Percentiles rank a stretch among this genome's conserved stretches.
Evolutionary conservation across 1,140 invertebrate species (phyloP).

Genomic region (Campoletis sonorensis): DNA sequence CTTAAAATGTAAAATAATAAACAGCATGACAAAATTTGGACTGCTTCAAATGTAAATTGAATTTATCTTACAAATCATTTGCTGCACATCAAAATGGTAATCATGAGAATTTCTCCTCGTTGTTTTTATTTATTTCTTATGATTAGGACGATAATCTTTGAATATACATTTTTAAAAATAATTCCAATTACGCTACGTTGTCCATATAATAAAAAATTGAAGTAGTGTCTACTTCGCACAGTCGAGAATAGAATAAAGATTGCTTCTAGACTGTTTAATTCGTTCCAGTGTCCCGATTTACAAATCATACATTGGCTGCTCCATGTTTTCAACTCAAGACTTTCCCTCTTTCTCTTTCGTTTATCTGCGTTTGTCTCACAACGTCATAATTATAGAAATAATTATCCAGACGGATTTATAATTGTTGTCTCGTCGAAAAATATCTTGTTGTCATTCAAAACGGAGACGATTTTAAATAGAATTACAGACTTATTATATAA

Average conservation of each 20-base stretch:
- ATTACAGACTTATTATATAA: neutral
- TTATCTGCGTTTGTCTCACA: neutral
- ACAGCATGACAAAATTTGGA: too few species aligned
- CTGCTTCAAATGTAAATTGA: too few species aligned
- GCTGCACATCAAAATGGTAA: too few species aligned
- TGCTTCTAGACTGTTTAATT: neutral
- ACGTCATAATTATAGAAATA: slow-evolving; percentile 11
- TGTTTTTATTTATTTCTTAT: too few species aligned
- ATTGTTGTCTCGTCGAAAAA: slow-evolving; percentile 25
- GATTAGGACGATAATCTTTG: too few species aligned
- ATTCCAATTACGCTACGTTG: neutral
- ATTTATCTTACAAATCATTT: too few species aligned
- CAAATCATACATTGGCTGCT: neutral
- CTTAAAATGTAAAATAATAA: too few species aligned
- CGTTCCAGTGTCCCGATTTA: slow-evolving; percentile 15
- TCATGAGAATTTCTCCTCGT: too few species aligned
- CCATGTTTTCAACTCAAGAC: neutral
- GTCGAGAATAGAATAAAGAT: slow-evolving; percentile 35
- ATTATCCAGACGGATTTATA: slow-evolving; percentile 6
- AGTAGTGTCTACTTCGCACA: neutral
- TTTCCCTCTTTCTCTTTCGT: neutral
- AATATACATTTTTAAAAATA: too few species aligned
- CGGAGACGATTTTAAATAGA: slow-evolving; percentile 19
- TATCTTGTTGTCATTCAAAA: slow-evolving; percentile 29
- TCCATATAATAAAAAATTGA: neutral